These are phyloP conservation scores for Melieria picta DNA, from an alignment of 2,888 invertebrate genomes.

Conservation along the genomic window DNA sequence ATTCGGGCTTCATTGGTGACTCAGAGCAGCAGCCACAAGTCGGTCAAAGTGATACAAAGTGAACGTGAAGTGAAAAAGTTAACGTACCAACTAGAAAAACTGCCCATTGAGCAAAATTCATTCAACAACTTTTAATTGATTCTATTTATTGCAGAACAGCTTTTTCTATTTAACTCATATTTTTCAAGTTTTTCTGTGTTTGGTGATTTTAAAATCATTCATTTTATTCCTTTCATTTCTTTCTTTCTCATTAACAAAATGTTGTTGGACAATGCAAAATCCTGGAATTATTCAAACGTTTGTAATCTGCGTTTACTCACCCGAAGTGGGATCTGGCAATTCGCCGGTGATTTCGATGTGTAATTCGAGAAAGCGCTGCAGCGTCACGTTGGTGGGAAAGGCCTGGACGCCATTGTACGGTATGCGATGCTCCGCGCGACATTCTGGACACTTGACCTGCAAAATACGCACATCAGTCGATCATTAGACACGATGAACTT, in stretches of 20 bases:
- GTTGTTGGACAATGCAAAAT: not conserved
- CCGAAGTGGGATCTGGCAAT: conserved; percentile 89
- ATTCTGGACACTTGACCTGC: conserved; percentile 97
- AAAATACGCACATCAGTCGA: conserved; percentile 42
- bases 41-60: no score
- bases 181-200: not conserved
- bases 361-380: conserved; percentile 92
- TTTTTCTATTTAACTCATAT: not conserved
- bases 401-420: conserved; percentile 95
- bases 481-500: no score
- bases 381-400: conserved; percentile 95
- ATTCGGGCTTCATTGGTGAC: no score
- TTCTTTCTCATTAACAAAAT: not conserved
- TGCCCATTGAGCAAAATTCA: no score
- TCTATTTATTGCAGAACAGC: not conserved
- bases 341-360: conserved; percentile 94
- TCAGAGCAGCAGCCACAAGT: no score
- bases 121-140: no score
- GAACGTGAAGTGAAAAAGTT: no score
- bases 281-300: not conserved
- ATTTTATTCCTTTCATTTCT: not conserved
- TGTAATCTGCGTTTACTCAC: conserved; percentile 48
- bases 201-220: not conserved
- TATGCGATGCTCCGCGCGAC: conserved; percentile 95
- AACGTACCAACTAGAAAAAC: no score